Evolutionary conservation across 2,797 vertebrate species (phyloP), one percentile per base, ranked within the genome.

Genomic region (Rhynchotus rufescens): DNA sequence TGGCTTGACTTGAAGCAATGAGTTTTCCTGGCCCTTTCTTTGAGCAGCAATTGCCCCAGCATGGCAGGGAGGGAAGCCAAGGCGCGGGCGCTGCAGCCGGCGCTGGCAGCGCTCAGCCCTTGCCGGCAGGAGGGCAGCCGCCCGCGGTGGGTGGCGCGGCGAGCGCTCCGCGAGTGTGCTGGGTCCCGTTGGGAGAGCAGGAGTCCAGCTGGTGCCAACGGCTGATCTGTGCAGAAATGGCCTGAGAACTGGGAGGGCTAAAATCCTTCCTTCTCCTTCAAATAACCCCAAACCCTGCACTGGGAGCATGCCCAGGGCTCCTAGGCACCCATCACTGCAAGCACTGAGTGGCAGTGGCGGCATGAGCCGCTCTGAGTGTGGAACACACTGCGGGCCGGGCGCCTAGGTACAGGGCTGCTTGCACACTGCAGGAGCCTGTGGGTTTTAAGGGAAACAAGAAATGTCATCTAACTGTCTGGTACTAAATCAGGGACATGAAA

Each of bases 111-210:
- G 7, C 2, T 0, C 5, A 1, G 44, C 34, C 60, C 45, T 1
- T 0, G 6, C 30, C 67, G 44, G 28, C 38, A 7, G 36, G 44
- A 12, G 0, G 0, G 6, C 17, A 0, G 0, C 36, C 0, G 0
- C 15, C 6, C 86, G 0, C 0, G 12, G 36, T 79, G 34, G 0
- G 1, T 40, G 52, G 5, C 0, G 0, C 17, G 21, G 81, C 40
- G 62, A 86, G 40, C 10, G 49, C 62, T 78, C 4, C 0, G 13
- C 5, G 38, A 23, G 4, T 44, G 59, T 56, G 66, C 54, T 89
- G 65, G 59, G n/a, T 51, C 56, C 84, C 38, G 2, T 60, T 44
- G 10, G 20, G 42, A 22, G 36, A 47, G 62, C 28, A 73, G 30
- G 66, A 62, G 38, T 82, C 66, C 51, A 26, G 45, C 66, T 66